phyloP scores from a whole-genome alignment of 2,888 invertebrate species.

The Lasioglossum villosulum region DNA sequence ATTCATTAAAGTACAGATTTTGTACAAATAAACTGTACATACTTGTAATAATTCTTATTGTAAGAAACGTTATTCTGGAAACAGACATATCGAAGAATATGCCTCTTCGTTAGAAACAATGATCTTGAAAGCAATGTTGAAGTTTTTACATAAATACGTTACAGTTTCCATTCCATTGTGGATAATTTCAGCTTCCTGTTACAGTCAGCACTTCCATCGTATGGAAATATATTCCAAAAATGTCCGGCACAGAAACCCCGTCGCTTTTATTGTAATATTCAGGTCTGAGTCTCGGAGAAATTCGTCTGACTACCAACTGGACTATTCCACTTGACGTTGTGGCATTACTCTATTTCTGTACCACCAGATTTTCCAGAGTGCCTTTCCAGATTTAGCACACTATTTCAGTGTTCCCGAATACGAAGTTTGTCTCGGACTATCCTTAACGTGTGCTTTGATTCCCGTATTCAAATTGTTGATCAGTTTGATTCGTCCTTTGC shows the following conservation, averaged over 20 bases:
- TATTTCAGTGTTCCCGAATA: not conserved
- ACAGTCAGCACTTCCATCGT: not conserved
- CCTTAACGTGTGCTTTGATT: not conserved
- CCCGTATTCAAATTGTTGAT: not conserved
- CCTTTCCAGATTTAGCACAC: not conserved
- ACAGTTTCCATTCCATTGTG: not conserved
- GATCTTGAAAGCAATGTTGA: not conserved
- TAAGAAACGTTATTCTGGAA: not conserved
- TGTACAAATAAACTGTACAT: not conserved
- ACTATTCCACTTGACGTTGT: not conserved
- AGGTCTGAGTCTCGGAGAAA: not conserved
- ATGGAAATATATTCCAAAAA: not conserved
- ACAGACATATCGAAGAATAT: not conserved
- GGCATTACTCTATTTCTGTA: not conserved
- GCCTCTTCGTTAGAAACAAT: not conserved
- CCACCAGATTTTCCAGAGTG: not conserved
- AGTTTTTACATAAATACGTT: slow-evolving; percentile 2
- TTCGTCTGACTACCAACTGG: not conserved
- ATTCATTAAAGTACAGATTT: not conserved
- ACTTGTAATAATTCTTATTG: not conserved
- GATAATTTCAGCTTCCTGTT: not conserved
- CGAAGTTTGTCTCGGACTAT: no score
- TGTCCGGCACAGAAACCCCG: not conserved
- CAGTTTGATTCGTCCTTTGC: not conserved
- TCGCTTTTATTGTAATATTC: not conserved